Conservation (phyloP, 2,797 vertebrate genomes). For the Lagodon rhomboides region DNA sequence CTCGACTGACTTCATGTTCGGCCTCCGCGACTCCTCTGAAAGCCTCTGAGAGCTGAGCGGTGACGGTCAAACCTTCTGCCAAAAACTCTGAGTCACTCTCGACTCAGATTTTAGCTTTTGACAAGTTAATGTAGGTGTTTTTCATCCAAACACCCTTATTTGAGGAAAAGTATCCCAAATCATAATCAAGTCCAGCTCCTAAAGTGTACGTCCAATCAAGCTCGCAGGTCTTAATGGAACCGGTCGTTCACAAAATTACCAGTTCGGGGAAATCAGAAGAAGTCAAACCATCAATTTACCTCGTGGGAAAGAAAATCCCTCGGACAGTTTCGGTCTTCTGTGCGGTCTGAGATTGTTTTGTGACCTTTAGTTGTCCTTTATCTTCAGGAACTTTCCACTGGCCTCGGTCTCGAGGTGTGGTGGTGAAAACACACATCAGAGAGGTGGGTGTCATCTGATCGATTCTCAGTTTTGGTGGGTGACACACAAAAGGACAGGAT, state of each 20-base stretch:
- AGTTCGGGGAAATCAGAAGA: not conserved
- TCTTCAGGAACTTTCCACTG: not conserved
- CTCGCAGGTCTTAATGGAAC: not conserved
- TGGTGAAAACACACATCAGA: not conserved
- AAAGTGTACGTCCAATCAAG: not conserved
- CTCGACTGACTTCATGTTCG: not conserved
- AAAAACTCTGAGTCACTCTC: too few relatives aligned
- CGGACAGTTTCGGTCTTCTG: not conserved
- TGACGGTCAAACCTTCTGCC: too few relatives aligned
- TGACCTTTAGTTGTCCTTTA: not conserved
- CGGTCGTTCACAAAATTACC: not conserved
- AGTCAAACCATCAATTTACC: not conserved
- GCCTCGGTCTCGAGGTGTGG: too few relatives aligned
- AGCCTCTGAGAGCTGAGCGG: too few relatives aligned
- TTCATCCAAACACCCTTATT: not conserved
- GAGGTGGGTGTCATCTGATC: not conserved
- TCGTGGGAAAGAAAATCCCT: not conserved
- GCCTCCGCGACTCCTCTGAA: not conserved
- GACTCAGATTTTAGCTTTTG: too few relatives aligned
- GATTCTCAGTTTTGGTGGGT: conserved; percentile 19
- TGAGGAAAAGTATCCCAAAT: not conserved
- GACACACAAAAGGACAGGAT: conserved; percentile 3
- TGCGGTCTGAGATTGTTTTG: not conserved
- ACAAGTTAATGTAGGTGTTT: not conserved
- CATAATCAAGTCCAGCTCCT: not conserved